Percentiles rank a stretch among this genome's conserved stretches.
phyloP scores from a whole-genome alignment of 2,797 vertebrate species.

The Falco columbarius region DNA sequence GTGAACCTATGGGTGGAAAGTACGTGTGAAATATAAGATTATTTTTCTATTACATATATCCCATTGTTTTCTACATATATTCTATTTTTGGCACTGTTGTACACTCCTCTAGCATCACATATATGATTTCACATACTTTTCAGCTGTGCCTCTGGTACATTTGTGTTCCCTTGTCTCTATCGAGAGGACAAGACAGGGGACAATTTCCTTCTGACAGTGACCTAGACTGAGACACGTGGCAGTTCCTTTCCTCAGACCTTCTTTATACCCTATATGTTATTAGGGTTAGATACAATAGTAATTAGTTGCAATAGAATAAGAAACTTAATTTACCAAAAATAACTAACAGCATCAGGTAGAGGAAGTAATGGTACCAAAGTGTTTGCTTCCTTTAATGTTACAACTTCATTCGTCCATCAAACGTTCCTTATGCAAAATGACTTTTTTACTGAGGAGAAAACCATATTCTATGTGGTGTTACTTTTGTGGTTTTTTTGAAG shows the following conservation, averaged over 20 bases:
- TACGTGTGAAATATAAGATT: neutral
- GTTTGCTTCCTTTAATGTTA: neutral
- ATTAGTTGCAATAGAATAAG: neutral
- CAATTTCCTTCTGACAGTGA: neutral
- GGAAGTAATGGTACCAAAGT: neutral
- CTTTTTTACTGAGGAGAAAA: neutral
- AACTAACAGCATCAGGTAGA: neutral
- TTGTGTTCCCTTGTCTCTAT: neutral
- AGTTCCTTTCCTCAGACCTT: neutral
- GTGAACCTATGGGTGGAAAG: neutral
- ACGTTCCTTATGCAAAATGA: neutral
- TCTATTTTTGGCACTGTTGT: neutral
- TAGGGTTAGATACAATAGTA: neutral
- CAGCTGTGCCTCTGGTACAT: neutral
- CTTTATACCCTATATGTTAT: neutral
- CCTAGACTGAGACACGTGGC: neutral
- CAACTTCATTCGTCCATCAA: neutral
- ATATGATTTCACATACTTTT: neutral
- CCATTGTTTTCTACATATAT: neutral
- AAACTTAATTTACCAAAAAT: neutral
- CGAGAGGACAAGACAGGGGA: neutral
- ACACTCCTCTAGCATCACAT: neutral
- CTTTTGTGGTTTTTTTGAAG: neutral
- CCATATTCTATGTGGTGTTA: neutral
- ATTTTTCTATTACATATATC: neutral